Percentiles rank a stretch among this genome's conserved stretches.
These are phyloP conservation scores for Matsumurasca onukii DNA, from an alignment of 1,140 invertebrate species.

Conservation along the genomic window DNA sequence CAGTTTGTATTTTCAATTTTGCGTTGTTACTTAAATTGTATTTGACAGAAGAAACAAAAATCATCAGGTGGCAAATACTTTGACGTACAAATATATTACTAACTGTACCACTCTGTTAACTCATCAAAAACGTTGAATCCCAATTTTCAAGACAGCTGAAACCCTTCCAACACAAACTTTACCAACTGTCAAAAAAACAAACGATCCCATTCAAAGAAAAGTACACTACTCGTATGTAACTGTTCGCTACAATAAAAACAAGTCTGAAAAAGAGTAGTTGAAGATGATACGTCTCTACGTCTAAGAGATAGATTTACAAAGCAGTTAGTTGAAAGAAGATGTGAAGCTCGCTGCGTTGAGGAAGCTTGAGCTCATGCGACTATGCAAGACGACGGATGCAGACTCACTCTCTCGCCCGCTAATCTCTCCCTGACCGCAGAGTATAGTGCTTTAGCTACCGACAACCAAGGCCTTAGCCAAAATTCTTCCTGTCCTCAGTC, in stretches of 20 bases:
- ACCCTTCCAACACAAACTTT: not conserved
- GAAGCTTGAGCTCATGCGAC: constrained; percentile 1
- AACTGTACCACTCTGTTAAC: not conserved
- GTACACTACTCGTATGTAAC: not conserved
- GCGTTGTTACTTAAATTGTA: too few species aligned
- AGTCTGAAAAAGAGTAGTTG: not conserved
- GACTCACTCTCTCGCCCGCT: not conserved
- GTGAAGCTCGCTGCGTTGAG: not conserved
- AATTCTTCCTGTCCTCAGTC: too few species aligned
- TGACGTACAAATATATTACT: too few species aligned
- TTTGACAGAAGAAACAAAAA: too few species aligned
- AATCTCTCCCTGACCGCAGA: not conserved
- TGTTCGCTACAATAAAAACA: constrained; percentile 2
- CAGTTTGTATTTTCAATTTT: too few species aligned
- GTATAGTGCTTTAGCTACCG: too few species aligned
- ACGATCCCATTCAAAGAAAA: not conserved
- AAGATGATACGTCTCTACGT: not conserved
- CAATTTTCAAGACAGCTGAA: not conserved
- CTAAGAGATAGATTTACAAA: not conserved
- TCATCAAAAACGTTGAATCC: not conserved
- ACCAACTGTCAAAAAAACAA: not conserved
- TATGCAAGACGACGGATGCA: constrained; percentile 10
- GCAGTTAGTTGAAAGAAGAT: not conserved
- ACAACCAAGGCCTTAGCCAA: too few species aligned
- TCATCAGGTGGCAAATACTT: too few species aligned